These are phyloP conservation scores for Zygogramma bicolorata DNA, from an alignment of 2,888 invertebrate genomes.

Conservation along the genomic window DNA sequence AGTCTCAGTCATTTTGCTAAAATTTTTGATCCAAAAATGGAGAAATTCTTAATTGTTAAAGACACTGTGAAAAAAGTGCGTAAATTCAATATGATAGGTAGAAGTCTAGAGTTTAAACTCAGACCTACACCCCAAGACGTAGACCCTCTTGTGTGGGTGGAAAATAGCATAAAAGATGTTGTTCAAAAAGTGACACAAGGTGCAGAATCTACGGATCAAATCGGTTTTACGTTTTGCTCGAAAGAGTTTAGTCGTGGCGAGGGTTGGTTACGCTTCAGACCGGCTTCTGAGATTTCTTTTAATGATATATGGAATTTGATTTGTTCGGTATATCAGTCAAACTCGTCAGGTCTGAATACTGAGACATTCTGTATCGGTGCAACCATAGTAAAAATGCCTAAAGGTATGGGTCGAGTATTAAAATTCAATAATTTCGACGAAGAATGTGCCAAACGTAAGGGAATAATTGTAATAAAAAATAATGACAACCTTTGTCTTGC, in stretches of 20 bases:
- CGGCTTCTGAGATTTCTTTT: neutral
- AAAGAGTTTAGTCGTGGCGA: neutral
- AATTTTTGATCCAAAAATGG: conserved; percentile 10
- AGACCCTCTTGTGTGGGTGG: too few relatives aligned
- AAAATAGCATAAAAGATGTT: too few relatives aligned
- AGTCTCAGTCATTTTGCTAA: too few relatives aligned
- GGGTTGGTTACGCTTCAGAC: too few relatives aligned
- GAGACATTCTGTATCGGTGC: neutral
- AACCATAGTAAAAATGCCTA: neutral
- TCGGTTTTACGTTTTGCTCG: conserved; percentile 20
- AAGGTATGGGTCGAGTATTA: neutral
- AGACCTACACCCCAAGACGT: neutral
- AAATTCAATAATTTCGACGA: conserved; percentile 27
- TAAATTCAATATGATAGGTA: conserved; percentile 12
- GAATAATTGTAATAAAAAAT: conserved; percentile 3
- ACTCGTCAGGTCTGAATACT: neutral
- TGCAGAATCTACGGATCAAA: neutral
- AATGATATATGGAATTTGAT: neutral
- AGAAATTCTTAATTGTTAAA: conserved; percentile 15
- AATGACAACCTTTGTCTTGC: neutral
- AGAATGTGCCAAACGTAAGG: conserved; percentile 26
- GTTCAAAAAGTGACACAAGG: conserved; percentile 3
- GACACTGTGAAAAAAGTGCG: conserved; percentile 13
- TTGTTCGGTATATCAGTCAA: neutral
- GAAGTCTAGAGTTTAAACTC: conserved; percentile 20